Evolutionary conservation across 2,113 vertebrate species (phyloP).

Genomic region (Aleadryas rufinucha): DNA sequence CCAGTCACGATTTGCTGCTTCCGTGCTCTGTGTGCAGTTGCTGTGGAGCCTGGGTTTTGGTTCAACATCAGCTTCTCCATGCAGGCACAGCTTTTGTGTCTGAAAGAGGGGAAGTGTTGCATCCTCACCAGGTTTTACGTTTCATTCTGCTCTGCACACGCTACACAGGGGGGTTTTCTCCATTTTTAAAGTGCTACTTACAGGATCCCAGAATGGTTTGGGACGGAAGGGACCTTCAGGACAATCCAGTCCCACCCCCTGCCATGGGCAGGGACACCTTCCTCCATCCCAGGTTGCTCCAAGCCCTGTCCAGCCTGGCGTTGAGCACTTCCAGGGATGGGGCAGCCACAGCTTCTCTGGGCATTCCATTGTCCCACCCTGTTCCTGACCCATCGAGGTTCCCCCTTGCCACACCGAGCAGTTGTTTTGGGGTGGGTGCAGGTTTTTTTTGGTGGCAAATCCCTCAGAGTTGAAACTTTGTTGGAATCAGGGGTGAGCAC

Average conservation of each 20-base stretch:
- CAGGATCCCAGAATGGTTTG: not conserved
- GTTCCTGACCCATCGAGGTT: not conserved
- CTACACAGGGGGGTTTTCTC: not conserved
- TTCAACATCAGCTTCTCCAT: not conserved
- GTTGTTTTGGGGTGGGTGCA: not conserved
- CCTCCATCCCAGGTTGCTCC: not conserved
- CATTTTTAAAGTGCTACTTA: not conserved
- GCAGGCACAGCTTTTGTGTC: not conserved
- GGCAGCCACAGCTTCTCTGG: not conserved
- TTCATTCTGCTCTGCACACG: not conserved
- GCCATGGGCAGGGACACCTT: not conserved
- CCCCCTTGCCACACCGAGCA: not conserved
- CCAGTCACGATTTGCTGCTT: not conserved
- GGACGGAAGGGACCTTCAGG: not conserved
- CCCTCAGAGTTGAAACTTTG: not conserved
- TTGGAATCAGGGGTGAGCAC: not conserved
- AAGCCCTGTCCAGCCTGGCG: not conserved
- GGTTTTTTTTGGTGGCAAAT: not conserved
- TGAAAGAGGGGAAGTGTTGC: not conserved
- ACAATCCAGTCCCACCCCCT: not conserved
- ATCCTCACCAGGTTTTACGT: not conserved
- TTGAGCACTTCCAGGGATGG: not conserved
- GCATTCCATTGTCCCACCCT: not conserved
- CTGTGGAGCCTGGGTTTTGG: not conserved
- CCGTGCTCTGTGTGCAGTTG: not conserved